phyloP scores from a whole-genome alignment of 2,888 invertebrate genomes.

The Drosophila melanosoma region DNA sequence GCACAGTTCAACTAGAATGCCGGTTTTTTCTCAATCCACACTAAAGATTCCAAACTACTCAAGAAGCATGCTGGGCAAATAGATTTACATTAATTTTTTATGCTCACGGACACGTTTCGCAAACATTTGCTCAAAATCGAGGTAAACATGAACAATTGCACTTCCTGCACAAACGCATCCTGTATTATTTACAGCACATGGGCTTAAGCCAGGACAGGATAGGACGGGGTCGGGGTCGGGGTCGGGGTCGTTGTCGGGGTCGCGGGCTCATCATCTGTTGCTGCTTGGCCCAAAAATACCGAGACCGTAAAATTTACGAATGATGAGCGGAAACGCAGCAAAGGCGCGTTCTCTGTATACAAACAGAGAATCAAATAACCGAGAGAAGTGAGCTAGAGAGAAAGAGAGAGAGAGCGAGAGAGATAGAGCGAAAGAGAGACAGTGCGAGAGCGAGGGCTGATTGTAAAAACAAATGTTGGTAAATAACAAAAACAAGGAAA shows the following conservation, averaged over 20 bases:
- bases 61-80: slow-evolving; percentile 13
- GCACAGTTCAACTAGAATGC: background rate
- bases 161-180: slow-evolving; percentile 66
- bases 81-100: slow-evolving; percentile 17
- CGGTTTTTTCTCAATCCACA: background rate
- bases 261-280: slow-evolving; percentile 50
- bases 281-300: slow-evolving; percentile 30
- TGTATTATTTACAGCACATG: slow-evolving; percentile 57
- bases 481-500: slow-evolving; percentile 74
- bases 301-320: slow-evolving; percentile 32
- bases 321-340: slow-evolving; percentile 60
- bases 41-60: background rate
- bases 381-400: slow-evolving; percentile 6
- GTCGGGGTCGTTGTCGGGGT: background rate
- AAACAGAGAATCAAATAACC: slow-evolving; percentile 52
- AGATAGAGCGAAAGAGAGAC: background rate
- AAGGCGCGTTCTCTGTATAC: slow-evolving; percentile 75
- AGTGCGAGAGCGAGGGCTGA: slow-evolving; percentile 7
- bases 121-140: slow-evolving; percentile 56
- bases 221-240: background rate
- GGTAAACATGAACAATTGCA: slow-evolving; percentile 61
- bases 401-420: background rate
- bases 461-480: slow-evolving; percentile 68
- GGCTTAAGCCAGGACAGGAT: slow-evolving; percentile 40
- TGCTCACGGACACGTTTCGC: slow-evolving; percentile 53